These are phyloP conservation scores for Agapornis canus DNA, from an alignment of 2,797 vertebrate species.

Conservation along the genomic window DNA sequence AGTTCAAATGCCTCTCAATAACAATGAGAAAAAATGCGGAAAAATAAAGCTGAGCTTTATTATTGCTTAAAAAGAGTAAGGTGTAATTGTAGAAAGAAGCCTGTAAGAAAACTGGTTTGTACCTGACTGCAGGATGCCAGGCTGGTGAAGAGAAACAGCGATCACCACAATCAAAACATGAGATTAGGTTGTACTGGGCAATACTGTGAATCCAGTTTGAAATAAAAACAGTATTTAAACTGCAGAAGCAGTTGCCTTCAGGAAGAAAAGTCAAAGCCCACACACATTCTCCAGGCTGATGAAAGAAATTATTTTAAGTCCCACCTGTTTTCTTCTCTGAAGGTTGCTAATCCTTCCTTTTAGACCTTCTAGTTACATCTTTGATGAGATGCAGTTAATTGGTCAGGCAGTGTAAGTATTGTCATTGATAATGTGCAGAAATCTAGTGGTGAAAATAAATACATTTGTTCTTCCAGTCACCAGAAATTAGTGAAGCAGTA, in stretches of 20 bases:
- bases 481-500: slow-evolving; percentile 56
- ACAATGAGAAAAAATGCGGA: background rate
- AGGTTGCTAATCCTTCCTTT: background rate
- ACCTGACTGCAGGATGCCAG: background rate
- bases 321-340: background rate
- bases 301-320: background rate
- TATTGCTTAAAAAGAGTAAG: background rate
- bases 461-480: slow-evolving; percentile 35
- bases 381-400: slow-evolving; percentile 16
- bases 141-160: background rate
- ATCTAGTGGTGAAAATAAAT: slow-evolving; percentile 51
- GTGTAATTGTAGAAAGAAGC: background rate
- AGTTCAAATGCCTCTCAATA: background rate
- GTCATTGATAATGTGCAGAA: slow-evolving; percentile 19
- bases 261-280: background rate
- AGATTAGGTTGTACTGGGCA: background rate
- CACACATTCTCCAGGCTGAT: background rate
- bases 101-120: background rate
- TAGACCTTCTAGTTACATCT: background rate
- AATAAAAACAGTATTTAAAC: background rate
- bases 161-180: background rate
- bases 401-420: background rate
- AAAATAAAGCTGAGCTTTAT: background rate
- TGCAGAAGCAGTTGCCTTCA: background rate
- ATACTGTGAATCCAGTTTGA: background rate